These are phyloP conservation scores for Drosophila lowei DNA, from an alignment of 1,140 invertebrate species.

Conservation along the genomic window DNA sequence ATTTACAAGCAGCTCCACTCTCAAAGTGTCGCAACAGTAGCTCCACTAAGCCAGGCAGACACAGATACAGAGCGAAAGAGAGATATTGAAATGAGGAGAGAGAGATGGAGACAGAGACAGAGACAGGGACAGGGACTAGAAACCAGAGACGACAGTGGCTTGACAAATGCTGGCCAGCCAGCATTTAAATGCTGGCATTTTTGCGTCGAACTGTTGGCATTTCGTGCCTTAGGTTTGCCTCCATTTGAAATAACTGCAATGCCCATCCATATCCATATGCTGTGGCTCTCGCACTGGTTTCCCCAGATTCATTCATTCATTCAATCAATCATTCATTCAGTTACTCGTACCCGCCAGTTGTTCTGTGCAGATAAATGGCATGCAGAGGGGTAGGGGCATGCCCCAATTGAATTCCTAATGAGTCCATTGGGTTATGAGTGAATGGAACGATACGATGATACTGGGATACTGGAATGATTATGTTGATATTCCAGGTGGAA, in stretches of 20 bases:
- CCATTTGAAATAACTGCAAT: constrained; percentile 40
- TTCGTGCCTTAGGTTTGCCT: constrained; percentile 41
- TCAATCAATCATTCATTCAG: too few relatives aligned
- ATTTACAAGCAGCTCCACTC: constrained; percentile 64
- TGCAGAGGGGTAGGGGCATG: too few relatives aligned
- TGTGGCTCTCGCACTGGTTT: not conserved
- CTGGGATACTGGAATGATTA: too few relatives aligned
- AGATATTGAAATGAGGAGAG: not conserved
- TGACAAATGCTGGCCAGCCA: constrained; percentile 18
- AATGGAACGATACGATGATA: too few relatives aligned
- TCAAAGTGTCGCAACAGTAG: constrained; percentile 47
- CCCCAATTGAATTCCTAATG: too few relatives aligned
- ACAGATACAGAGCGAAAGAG: constrained; percentile 1
- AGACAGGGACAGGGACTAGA: not conserved
- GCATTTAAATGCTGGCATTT: constrained; percentile 32
- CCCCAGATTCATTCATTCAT: not conserved
- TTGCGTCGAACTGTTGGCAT: constrained; percentile 4
- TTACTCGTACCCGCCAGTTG: too few relatives aligned
- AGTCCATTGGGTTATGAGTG: too few relatives aligned
- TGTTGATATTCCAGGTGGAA: too few relatives aligned
- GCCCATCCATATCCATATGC: constrained; percentile 1
- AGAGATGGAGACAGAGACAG: constrained; percentile 1
- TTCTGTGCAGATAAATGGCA: too few relatives aligned
- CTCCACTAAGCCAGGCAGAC: constrained; percentile 11
- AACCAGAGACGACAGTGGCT: not conserved